phyloP scores from a whole-genome alignment of 2,113 vertebrate genomes.

The Chaetorhynchus papuensis region DNA sequence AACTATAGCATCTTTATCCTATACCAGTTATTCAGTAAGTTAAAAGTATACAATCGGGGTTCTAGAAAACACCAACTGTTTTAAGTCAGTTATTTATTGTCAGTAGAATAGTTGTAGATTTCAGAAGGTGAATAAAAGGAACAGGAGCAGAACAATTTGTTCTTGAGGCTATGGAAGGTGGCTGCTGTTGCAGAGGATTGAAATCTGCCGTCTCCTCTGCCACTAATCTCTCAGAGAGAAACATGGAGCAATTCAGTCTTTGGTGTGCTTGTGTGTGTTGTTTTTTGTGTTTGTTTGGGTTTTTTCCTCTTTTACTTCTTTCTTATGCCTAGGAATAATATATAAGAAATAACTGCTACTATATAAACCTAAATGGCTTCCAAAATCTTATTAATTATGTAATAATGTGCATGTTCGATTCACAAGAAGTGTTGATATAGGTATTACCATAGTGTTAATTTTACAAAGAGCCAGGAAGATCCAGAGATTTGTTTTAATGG shows the following conservation, averaged over 20 bases:
- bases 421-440: not conserved
- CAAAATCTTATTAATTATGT: not conserved
- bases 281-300: not conserved
- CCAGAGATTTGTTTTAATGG: not conserved
- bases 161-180: not conserved
- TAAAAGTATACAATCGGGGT: not conserved
- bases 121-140: not conserved
- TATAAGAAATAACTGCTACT: not conserved
- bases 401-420: not conserved
- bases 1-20: not conserved
- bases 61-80: not conserved
- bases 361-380: not conserved
- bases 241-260: not conserved
- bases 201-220: not conserved
- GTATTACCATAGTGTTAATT: fast-evolving
- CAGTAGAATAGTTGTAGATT: not conserved
- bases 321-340: not conserved
- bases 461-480: not conserved
- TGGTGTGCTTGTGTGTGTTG: not conserved
- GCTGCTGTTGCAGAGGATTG: not conserved
- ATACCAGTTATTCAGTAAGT: not conserved
- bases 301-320: not conserved
- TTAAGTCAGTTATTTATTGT: not conserved
- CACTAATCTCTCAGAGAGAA: not conserved
- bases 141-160: not conserved